These are phyloP conservation scores for Labrus mixtus DNA, from an alignment of 2,113 vertebrate genomes.

Conservation along the genomic window DNA sequence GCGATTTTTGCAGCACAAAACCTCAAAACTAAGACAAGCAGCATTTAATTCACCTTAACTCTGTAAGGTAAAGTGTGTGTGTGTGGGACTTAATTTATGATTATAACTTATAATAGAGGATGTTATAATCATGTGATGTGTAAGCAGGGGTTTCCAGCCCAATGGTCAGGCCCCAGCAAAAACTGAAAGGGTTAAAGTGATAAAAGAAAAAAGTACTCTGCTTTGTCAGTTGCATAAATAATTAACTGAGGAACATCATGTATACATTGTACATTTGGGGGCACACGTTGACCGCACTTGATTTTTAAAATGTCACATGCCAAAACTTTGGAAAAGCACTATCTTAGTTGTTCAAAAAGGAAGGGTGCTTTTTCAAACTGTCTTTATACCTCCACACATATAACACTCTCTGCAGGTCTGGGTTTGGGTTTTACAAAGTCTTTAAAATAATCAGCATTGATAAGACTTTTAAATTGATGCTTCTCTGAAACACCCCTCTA, in stretches of 20 bases:
- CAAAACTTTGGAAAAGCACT: no score
- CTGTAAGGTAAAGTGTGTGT: no score
- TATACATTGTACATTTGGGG: background rate
- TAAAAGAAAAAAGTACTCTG: background rate
- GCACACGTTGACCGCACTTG: background rate
- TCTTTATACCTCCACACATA: background rate
- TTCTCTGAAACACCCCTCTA: conserved; percentile 31
- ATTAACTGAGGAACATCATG: background rate
- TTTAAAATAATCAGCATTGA: conserved; percentile 21
- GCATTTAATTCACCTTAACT: no score
- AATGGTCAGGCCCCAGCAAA: background rate
- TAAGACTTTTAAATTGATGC: background rate
- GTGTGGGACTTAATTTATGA: background rate
- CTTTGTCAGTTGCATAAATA: background rate
- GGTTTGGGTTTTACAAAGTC: conserved; percentile 9
- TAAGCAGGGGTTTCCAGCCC: background rate
- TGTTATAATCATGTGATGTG: background rate
- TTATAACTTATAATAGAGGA: background rate
- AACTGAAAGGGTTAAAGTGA: background rate
- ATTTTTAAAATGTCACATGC: background rate
- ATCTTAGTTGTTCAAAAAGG: no score
- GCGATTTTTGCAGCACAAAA: no score
- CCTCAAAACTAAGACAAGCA: no score
- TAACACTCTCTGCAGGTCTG: background rate
- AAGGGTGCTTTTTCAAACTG: no score